Evolutionary conservation across 2,888 invertebrate genomes (phyloP), one percentile per base, ranked within the genome.

Genomic region (Tetrapedia diversipes): DNA sequence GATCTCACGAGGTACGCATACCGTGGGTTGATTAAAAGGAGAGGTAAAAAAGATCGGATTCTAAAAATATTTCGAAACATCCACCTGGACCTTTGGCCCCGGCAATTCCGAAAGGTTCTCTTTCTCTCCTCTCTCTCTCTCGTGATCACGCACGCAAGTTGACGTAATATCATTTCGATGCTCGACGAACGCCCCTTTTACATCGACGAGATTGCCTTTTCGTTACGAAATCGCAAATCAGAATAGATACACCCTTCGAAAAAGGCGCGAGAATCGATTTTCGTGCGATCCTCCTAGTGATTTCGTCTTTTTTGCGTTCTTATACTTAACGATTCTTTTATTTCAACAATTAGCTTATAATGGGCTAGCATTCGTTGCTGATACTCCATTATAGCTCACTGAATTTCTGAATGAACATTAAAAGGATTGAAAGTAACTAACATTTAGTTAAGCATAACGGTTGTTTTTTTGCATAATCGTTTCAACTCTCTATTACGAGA

Each of bases 151-250:
- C 56, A 39, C 32, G 34, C 8, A 19, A 34, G 10, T 57, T 75
- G 74, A 72, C 39, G 74, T 72, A 75, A 71, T 27, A 54, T 54
- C 66, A 67, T 51, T 39, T 53, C 57, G 59, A 61, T 29, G 47
- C 29, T 43, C 10, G 72, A 68, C 39, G 32, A 65, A 43, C 71
- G 76, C 32, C 41, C 53, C 67, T 51, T 64, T 60, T 66, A 68
- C 56, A 70, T 49, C 47, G 49, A 53, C 70, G 73, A n/a, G n/a
- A 71, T 74, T 60, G 51, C 54, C 32, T 34, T 53, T 34, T 41
- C 68, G 37, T 82, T 82, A 56, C 71, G 80, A 72, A 79, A 82
- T 70, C 67, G 39, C 27, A 37, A 61, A 56, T 51, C 69, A 61
- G 63, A 59, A 70, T 74, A 71, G 53, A 45, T 72, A 65, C 69